These are phyloP conservation scores for fruit fly (Drosophila melanogaster) DNA, from an alignment of 1,140 invertebrate genomes.

Conservation along the genomic window DNA sequence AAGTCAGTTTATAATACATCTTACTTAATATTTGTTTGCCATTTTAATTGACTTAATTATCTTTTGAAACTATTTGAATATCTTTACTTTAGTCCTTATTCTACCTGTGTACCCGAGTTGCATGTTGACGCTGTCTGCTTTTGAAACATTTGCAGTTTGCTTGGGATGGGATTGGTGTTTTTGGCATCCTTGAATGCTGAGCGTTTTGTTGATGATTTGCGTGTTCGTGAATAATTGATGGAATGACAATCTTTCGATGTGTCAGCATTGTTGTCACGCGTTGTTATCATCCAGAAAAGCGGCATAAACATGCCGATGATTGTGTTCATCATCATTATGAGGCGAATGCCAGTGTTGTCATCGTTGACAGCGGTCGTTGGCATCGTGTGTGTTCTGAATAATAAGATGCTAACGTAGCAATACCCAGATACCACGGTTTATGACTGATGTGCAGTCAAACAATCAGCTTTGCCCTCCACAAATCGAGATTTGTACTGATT, in stretches of 20 bases:
- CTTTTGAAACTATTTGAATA: neutral
- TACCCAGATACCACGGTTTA: constrained; percentile 32
- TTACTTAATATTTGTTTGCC: too few species aligned
- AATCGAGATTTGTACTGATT: constrained; percentile 44
- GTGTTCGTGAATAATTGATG: constrained; percentile 75
- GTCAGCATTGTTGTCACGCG: constrained; percentile 74
- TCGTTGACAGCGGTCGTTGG: constrained; percentile 56
- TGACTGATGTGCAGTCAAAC: constrained; percentile 74
- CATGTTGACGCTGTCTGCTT: constrained; percentile 40
- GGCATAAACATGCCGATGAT: constrained; percentile 19
- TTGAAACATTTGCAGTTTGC: constrained; percentile 23
- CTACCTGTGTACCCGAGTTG: constrained; percentile 5
- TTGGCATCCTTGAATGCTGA: constrained; percentile 48
- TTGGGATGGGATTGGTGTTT: neutral
- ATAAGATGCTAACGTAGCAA: constrained; percentile 71
- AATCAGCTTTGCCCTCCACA: constrained; percentile 45
- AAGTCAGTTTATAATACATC: too few species aligned
- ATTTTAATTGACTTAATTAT: neutral
- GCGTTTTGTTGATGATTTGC: constrained; percentile 64
- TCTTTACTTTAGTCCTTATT: neutral
- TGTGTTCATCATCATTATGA: constrained; percentile 16
- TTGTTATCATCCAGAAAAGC: constrained; percentile 60
- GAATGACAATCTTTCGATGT: constrained; percentile 79
- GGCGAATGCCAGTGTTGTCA: constrained; percentile 38
- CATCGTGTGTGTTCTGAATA: constrained; percentile 60